Evolutionary conservation across 2,113 vertebrate genomes (phyloP), one percentile per base, ranked within the genome.

Genomic region (Proterorhinus semilunaris): DNA sequence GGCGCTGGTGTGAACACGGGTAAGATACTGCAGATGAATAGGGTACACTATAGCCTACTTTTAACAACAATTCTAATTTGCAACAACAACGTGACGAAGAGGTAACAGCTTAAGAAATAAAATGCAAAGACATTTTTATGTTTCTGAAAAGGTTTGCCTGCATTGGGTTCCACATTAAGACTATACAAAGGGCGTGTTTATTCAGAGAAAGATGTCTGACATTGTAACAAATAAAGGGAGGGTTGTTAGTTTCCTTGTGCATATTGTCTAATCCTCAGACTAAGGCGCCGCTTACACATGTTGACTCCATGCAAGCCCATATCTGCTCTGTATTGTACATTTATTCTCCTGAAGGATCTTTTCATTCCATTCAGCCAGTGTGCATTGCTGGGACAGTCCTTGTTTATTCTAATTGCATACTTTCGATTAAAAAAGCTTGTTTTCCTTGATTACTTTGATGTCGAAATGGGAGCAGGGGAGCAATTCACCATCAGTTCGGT

Each of bases 401-500:
- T 87, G 86, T 90, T 91, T 91, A 92, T 92, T 93, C 88, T 93
- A 92, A 92, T 91, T 93, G 91, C 90, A 91, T 90, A 88, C 85
- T 91, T 92, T 89, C 89, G 88, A 90, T 92, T 92, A 90, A 92
- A 93, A 92, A 93, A 91, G 86, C 88, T 91, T 93, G 90, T 93
- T 92, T 92, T 93, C 87, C 90, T 92, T 92, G 91, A 93, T 93
- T 92, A 92, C 91, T 93, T 92, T 92, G 91, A 93, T 92, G 91
- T 92, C 84, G 81, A 91, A 91, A 90, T 89, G 85, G 89, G 88
- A 91, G 87, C 90, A 85, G 78, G 87, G 89, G 91, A 91, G 89
- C 90, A 87, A 91, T 91, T 91, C 89, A 80, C 53, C 89, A 93
- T 92, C 91, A 87, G 89, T 90, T 92, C 90, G 75, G 83, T 86